Conservation (phyloP, 2,797 vertebrate genomes). For the Muraenolepis orangiensis region DNA sequence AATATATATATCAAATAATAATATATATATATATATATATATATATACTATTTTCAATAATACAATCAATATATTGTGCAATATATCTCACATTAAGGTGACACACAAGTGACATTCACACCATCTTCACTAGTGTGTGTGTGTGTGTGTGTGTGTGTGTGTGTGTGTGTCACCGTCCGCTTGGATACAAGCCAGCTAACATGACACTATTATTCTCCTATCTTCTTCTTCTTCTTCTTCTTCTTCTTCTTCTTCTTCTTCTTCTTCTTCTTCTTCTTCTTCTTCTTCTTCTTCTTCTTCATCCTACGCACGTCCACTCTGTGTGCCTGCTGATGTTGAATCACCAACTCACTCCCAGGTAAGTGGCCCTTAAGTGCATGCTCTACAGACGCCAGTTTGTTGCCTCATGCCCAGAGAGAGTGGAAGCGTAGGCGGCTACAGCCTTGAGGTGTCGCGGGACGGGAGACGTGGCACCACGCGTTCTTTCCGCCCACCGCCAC, state of each 20-base stretch:
- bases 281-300: conserved; percentile 6
- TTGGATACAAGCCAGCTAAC: background rate
- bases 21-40: too few species aligned
- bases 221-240: conserved; percentile 1
- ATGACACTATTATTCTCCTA: too few species aligned
- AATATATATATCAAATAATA: too few species aligned
- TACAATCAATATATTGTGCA: background rate
- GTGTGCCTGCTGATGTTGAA: conserved; percentile 17
- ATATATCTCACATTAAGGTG: background rate
- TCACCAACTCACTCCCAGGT: conserved; percentile 38
- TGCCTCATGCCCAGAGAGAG: conserved; percentile 24
- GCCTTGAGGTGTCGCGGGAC: conserved; percentile 38
- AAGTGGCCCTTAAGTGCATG: conserved; percentile 38
- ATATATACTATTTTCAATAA: too few species aligned
- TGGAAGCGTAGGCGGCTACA: conserved; percentile 30
- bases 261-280: conserved; percentile 4
- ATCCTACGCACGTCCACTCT: conserved; percentile 2
- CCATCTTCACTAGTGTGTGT: background rate
- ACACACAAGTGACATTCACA: background rate
- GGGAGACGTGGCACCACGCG: background rate
- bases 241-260: conserved; percentile 1
- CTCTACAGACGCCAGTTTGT: conserved; percentile 34
- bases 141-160: background rate
- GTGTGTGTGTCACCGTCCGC: conserved; percentile 1
- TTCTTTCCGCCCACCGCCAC: conserved; percentile 13